These are phyloP conservation scores for Ciconia stormi DNA, from an alignment of 2,113 vertebrate species.

Conservation along the genomic window DNA sequence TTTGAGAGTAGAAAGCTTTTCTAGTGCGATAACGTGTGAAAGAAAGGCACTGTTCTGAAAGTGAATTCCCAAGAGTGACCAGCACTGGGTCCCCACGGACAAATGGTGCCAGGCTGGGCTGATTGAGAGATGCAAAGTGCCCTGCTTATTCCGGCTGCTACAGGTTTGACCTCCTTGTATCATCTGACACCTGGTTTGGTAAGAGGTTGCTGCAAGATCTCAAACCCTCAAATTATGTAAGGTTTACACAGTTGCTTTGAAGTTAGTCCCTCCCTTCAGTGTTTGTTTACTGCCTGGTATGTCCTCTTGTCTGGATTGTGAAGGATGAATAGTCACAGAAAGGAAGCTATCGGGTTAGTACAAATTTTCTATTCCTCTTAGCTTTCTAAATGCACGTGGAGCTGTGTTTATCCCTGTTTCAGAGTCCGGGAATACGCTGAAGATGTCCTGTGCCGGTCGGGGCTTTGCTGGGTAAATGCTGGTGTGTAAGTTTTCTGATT, in stretches of 20 bases:
- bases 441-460: rapidly evolving
- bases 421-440: rapidly evolving
- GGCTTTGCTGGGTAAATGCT: neutral
- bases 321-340: constrained; percentile 45
- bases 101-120: neutral
- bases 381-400: rapidly evolving
- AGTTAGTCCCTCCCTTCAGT: constrained; percentile 23
- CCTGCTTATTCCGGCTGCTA: constrained; percentile 28
- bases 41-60: neutral
- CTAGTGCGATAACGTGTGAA: rapidly evolving
- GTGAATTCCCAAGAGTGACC: neutral
- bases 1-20: neutral
- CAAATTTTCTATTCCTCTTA: neutral
- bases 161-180: constrained; percentile 50
- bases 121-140: neutral
- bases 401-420: neutral
- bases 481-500: neutral
- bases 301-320: constrained; percentile 8
- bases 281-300: constrained; percentile 30
- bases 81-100: neutral
- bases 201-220: constrained; percentile 50
- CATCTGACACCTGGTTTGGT: constrained; percentile 44
- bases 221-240: constrained; percentile 51
- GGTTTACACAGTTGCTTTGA: constrained; percentile 37
- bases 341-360: constrained; percentile 10